These are phyloP conservation scores for Scyliorhinus canicula DNA, from an alignment of 2,797 vertebrate genomes.

Conservation along the genomic window DNA sequence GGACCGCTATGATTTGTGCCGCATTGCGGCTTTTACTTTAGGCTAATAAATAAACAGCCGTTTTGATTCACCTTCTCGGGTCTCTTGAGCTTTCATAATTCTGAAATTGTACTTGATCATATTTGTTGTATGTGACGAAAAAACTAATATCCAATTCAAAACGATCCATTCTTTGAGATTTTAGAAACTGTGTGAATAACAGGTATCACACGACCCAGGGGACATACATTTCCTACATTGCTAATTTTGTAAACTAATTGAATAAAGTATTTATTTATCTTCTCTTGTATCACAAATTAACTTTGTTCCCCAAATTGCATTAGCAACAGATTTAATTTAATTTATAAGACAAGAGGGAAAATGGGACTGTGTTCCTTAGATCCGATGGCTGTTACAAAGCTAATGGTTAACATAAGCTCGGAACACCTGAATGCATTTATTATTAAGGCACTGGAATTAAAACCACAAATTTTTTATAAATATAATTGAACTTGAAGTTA, in stretches of 20 bases:
- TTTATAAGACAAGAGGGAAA: too few relatives aligned
- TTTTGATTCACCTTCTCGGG: too few relatives aligned
- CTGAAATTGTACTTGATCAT: neutral
- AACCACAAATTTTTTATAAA: neutral
- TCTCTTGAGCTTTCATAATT: too few relatives aligned
- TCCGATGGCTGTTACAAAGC: neutral
- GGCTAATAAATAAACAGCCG: too few relatives aligned
- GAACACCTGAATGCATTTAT: neutral
- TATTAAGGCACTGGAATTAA: neutral
- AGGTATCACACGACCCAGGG: neutral
- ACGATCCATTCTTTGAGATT: neutral
- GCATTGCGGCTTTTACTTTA: too few relatives aligned
- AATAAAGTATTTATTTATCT: neutral
- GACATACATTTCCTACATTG: neutral
- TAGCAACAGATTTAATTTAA: neutral
- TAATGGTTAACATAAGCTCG: neutral
- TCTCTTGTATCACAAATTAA: neutral
- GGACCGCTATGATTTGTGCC: too few relatives aligned
- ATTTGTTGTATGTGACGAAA: neutral
- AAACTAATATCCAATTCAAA: neutral
- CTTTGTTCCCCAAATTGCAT: neutral
- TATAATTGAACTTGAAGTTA: neutral
- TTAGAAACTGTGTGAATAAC: neutral
- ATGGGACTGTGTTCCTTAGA: neutral
- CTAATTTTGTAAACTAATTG: slow-evolving; percentile 1